Evolutionary conservation across 2,797 vertebrate species (phyloP).

Genomic region (Kryptolebias ocellatus): DNA sequence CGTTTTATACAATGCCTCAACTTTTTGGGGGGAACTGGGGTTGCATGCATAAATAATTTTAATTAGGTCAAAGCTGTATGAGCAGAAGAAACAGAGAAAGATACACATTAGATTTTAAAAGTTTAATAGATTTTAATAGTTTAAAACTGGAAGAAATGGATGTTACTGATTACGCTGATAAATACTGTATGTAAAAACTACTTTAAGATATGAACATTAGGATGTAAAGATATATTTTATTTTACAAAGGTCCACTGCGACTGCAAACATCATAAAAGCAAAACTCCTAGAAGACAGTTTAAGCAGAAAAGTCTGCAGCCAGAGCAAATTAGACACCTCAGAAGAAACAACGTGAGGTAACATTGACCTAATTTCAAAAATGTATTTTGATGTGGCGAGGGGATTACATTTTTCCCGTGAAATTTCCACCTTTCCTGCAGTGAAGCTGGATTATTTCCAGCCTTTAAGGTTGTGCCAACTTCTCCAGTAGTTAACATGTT

Average conservation of each 20-base stretch:
- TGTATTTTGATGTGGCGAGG: constrained; percentile 1
- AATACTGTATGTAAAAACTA: no score
- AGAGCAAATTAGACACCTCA: constrained; percentile 13
- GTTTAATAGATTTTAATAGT: no score
- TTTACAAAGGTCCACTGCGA: background rate
- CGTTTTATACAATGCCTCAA: no score
- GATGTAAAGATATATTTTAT: no score
- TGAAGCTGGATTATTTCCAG: background rate
- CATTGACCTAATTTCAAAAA: background rate
- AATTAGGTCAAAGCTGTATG: no score
- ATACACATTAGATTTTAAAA: no score
- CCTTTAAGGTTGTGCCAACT: background rate
- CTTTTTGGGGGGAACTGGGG: no score
- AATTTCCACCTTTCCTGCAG: background rate
- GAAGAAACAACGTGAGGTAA: background rate
- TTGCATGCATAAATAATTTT: no score
- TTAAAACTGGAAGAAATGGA: no score
- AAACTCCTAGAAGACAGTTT: background rate
- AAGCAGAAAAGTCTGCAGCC: background rate
- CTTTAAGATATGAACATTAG: no score
- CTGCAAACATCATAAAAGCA: background rate
- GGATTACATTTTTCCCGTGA: background rate
- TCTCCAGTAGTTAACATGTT: background rate
- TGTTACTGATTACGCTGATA: no score
- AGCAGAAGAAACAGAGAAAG: no score